These are phyloP conservation scores for Polydrusus cervinus DNA, from an alignment of 2,888 invertebrate genomes.

Conservation along the genomic window DNA sequence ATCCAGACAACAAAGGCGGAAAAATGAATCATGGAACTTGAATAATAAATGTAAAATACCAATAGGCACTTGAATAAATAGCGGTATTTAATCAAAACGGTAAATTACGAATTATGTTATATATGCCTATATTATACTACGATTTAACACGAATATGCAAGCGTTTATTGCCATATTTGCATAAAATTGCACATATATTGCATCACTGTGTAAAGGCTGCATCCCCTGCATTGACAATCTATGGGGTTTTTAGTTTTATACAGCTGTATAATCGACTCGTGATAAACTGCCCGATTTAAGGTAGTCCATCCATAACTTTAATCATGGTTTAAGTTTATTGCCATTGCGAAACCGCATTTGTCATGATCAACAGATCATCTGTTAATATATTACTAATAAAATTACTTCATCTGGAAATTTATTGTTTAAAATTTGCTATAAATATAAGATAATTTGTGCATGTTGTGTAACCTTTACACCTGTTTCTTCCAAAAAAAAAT, in stretches of 20 bases:
- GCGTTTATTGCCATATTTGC: slow-evolving; percentile 63
- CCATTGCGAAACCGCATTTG: slow-evolving; percentile 45
- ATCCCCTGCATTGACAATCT: slow-evolving; percentile 50
- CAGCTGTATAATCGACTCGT: slow-evolving; percentile 67
- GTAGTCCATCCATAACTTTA: slow-evolving; percentile 50
- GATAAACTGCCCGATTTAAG: slow-evolving; percentile 68
- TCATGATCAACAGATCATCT: slow-evolving; percentile 54
- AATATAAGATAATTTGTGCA: slow-evolving; percentile 1
- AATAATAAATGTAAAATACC: slow-evolving; percentile 55
- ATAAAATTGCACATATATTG: slow-evolving; percentile 64
- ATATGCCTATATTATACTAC: slow-evolving; percentile 54
- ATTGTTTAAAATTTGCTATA: slow-evolving; percentile 33
- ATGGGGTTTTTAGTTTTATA: slow-evolving; percentile 61
- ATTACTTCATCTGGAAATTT: slow-evolving; percentile 27
- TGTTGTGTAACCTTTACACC: background rate
- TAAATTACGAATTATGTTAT: slow-evolving; percentile 55
- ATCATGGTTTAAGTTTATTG: slow-evolving; percentile 53
- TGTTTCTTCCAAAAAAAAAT: no score
- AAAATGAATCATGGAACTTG: slow-evolving; percentile 51
- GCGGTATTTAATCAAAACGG: slow-evolving; percentile 56
- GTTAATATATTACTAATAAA: slow-evolving; percentile 51
- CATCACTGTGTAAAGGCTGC: slow-evolving; percentile 44
- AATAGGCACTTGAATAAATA: slow-evolving; percentile 54
- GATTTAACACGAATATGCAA: slow-evolving; percentile 60
- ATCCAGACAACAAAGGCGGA: slow-evolving; percentile 50